Evolutionary conservation across 2,113 vertebrate species (phyloP).

Genomic region (Lota lota): DNA sequence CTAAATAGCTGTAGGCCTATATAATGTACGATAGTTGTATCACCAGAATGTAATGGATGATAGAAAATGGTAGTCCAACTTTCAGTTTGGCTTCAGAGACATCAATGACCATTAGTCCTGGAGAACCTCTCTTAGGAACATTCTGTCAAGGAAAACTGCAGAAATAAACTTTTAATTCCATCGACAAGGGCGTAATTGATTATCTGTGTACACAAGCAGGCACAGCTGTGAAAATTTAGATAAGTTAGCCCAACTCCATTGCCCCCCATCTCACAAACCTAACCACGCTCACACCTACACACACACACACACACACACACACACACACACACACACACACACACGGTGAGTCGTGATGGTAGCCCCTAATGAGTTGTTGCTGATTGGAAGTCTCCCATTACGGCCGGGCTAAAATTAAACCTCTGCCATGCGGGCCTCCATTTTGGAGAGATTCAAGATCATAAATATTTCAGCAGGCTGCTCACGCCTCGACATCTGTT

Average conservation of each 20-base stretch:
- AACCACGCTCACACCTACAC: too few relatives aligned
- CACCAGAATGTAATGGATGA: too few relatives aligned
- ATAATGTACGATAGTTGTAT: too few relatives aligned
- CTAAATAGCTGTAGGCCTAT: too few relatives aligned
- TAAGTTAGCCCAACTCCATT: constrained; percentile 6
- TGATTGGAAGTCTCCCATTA: constrained; percentile 82
- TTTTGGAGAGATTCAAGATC: constrained; percentile 79
- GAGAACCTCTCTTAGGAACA: constrained; percentile 60
- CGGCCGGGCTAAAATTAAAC: constrained; percentile 82
- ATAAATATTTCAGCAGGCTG: constrained; percentile 85
- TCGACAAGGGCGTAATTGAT: constrained; percentile 45
- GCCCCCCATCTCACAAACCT: not conserved
- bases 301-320: too few relatives aligned
- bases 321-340: constrained; percentile 64
- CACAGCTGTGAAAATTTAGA: constrained; percentile 26
- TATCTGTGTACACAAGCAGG: constrained; percentile 13
- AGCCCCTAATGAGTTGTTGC: constrained; percentile 79
- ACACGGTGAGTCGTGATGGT: constrained; percentile 75
- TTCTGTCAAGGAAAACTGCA: constrained; percentile 69
- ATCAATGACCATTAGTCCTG: constrained; percentile 72
- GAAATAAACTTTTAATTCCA: constrained; percentile 77
- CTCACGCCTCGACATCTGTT: constrained; percentile 77
- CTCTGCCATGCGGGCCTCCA: constrained; percentile 81
- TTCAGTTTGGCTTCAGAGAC: not conserved
- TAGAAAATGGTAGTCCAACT: too few relatives aligned